Conservation (phyloP, 1,140 invertebrate species). For the Apis laboriosa region DNA sequence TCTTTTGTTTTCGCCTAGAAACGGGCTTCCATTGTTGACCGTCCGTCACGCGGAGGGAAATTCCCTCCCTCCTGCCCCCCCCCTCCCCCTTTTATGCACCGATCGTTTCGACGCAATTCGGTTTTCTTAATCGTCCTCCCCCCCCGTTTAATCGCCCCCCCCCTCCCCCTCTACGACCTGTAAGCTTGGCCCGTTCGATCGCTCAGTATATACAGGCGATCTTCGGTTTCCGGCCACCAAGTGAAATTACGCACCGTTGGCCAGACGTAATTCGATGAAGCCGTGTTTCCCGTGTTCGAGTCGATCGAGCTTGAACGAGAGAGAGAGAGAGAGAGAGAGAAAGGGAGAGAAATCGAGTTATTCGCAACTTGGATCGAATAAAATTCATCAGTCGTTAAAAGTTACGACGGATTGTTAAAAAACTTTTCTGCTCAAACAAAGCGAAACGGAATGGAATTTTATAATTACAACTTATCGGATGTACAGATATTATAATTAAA, state of each 20-base stretch:
- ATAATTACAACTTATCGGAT: no score
- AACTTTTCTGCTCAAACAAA: no score
- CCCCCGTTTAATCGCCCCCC: not conserved
- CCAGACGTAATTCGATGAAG: not conserved
- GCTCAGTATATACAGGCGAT: not conserved
- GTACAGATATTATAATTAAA: no score
- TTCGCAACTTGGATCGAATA: not conserved
- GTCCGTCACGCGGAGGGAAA: no score
- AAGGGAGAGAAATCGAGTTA: not conserved
- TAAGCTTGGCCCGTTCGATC: no score
- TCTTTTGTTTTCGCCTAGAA: constrained; percentile 34
- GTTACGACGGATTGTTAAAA: no score
- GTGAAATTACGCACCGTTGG: not conserved
- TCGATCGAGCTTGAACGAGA: no score
- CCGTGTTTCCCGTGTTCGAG: not conserved
- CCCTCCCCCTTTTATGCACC: not conserved
- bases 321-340: not conserved
- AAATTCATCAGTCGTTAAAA: no score
- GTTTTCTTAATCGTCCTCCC: constrained; percentile 18
- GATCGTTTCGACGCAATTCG: not conserved
- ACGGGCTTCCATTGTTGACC: constrained; percentile 1
- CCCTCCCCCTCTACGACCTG: not conserved
- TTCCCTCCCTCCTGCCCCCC: no score
- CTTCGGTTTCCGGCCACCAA: not conserved
- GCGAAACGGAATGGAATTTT: no score